A percentile compares a stretch with the other conserved stretches of the same genome.
Conservation (phyloP, 2,113 vertebrate species). For the Peromyscus maniculatus region DNA sequence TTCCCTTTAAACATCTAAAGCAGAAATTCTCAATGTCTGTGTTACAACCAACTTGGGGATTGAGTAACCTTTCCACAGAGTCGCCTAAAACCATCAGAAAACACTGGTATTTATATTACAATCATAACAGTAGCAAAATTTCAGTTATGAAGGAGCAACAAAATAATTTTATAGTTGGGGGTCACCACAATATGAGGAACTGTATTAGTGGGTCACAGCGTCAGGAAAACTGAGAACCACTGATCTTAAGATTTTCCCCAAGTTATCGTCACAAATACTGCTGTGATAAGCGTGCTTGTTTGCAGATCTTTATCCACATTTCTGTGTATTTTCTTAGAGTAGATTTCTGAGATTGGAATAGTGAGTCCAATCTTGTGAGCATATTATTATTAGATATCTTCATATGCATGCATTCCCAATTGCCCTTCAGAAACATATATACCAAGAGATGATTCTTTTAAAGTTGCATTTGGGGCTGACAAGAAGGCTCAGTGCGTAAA, state of each 20-base stretch:
- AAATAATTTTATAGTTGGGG: not conserved
- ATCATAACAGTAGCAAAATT: not conserved
- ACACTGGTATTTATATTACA: not conserved
- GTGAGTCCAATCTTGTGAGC: not conserved
- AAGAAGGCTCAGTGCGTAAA: not conserved
- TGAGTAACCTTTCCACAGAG: not conserved
- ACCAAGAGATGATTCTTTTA: not conserved
- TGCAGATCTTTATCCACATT: not conserved
- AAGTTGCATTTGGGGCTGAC: not conserved
- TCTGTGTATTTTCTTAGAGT: conserved; percentile 35
- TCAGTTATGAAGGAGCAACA: not conserved
- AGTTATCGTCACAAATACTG: conserved; percentile 20
- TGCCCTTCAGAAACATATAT: not conserved
- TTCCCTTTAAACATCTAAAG: not conserved
- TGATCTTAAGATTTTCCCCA: not conserved
- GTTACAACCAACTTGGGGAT: not conserved
- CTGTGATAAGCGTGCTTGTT: not conserved
- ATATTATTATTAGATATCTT: not conserved
- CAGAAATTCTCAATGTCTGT: not conserved
- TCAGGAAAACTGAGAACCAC: not conserved
- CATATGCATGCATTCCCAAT: not conserved
- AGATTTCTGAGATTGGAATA: conserved; percentile 5
- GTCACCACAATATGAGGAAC: not conserved
- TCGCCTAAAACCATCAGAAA: not conserved
- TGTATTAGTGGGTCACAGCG: not conserved